phyloP scores from a whole-genome alignment of 2,797 vertebrate genomes.

The Sparidentex hasta region DNA sequence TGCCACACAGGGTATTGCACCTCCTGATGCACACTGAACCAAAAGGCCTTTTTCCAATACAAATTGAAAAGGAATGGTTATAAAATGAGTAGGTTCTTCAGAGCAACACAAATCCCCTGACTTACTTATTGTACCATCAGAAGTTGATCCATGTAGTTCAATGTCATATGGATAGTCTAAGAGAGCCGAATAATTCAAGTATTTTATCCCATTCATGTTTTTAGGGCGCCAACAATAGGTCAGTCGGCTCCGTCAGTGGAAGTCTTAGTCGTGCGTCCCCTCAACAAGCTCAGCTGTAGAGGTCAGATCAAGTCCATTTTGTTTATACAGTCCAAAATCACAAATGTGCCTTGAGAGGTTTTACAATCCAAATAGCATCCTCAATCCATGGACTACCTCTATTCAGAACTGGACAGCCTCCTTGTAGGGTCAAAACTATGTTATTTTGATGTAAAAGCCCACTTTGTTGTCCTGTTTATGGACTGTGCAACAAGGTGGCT shows the following conservation, averaged over 20 bases:
- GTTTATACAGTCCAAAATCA: neutral
- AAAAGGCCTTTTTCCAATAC: too few species aligned
- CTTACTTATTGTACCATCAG: too few species aligned
- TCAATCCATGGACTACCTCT: neutral
- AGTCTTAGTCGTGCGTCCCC: neutral
- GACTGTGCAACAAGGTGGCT: neutral
- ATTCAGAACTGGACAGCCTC: neutral
- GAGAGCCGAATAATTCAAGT: neutral
- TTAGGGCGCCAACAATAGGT: neutral
- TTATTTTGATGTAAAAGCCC: conserved; percentile 3
- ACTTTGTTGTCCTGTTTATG: neutral
- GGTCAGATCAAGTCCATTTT: neutral
- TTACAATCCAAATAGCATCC: neutral
- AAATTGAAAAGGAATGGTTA: too few species aligned
- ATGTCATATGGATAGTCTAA: neutral
- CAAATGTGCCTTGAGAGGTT: neutral
- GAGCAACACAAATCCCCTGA: too few species aligned
- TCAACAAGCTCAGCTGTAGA: neutral
- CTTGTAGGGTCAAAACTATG: neutral
- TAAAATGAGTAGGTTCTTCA: too few species aligned
- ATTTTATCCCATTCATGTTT: neutral
- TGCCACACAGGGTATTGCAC: too few species aligned
- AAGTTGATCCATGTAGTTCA: neutral
- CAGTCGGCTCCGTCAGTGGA: neutral
- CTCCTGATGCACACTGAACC: too few species aligned